A percentile compares a stretch with the other conserved stretches of the same genome.
Evolutionary conservation across 2,113 vertebrate species (phyloP).

Genomic region (Grammomys dolichurus): DNA sequence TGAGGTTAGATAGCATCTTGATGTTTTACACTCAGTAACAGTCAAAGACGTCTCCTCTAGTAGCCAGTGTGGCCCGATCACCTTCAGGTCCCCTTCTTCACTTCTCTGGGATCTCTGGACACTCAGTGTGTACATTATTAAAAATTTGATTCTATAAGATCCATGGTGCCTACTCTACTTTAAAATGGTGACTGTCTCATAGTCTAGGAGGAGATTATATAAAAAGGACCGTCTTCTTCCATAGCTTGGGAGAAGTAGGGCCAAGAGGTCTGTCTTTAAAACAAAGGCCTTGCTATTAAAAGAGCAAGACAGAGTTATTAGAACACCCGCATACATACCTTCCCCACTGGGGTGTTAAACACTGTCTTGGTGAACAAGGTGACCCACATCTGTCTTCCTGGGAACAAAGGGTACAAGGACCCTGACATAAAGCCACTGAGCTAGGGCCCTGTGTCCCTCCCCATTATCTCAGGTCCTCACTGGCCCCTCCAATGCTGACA

Average conservation of each 20-base stretch:
- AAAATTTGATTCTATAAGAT: not conserved
- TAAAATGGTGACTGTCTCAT: not conserved
- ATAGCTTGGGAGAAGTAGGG: not conserved
- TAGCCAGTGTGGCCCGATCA: not conserved
- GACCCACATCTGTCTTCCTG: not conserved
- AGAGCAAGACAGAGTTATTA: not conserved
- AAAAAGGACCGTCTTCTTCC: not conserved
- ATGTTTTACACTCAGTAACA: not conserved
- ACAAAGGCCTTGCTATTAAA: not conserved
- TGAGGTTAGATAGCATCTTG: too few relatives aligned
- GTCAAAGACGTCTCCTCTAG: not conserved
- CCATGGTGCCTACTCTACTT: not conserved
- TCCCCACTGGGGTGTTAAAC: not conserved
- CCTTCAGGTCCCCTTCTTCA: not conserved
- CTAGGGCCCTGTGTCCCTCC: not conserved
- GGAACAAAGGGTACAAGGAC: not conserved
- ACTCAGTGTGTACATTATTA: not conserved
- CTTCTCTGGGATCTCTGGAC: accelerated
- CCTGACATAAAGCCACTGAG: not conserved
- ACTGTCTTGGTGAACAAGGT: not conserved
- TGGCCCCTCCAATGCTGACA: not conserved
- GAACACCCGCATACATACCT: not conserved
- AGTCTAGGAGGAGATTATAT: not conserved
- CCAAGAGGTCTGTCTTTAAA: not conserved
- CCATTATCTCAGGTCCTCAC: not conserved